Evolutionary conservation across 2,797 vertebrate genomes (phyloP).

Genomic region (Hypotaenidia okinawae): DNA sequence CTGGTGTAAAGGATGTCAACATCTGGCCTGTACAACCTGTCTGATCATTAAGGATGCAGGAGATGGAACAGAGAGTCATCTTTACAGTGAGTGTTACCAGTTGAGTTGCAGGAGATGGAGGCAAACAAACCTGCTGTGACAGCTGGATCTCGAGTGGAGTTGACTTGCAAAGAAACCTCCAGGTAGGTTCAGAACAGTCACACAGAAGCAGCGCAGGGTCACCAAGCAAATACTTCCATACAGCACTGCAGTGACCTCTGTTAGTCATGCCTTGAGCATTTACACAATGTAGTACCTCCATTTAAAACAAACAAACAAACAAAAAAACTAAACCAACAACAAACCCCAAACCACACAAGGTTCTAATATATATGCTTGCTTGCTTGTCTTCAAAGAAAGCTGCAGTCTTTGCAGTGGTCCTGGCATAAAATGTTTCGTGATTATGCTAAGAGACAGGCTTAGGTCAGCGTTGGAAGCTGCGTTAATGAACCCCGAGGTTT

Average conservation of each 20-base stretch:
- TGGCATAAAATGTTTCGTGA: neutral
- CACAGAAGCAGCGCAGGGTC: neutral
- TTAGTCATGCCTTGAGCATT: neutral
- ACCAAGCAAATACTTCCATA: neutral
- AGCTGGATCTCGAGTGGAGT: neutral
- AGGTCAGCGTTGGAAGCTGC: neutral
- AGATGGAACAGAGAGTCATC: neutral
- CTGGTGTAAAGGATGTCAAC: neutral
- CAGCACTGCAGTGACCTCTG: neutral
- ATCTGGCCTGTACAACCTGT: neutral
- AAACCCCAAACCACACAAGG: neutral
- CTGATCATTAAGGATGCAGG: neutral
- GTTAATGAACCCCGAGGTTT: neutral
- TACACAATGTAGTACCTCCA: neutral
- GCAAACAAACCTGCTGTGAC: neutral
- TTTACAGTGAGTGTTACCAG: neutral
- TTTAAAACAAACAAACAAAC: neutral
- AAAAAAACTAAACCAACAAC: neutral
- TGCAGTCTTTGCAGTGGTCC: neutral
- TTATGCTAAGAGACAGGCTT: neutral
- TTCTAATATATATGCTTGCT: neutral
- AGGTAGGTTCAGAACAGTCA: neutral
- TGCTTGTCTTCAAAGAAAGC: neutral
- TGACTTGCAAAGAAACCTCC: neutral
- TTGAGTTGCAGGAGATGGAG: neutral